Evolutionary conservation across 2,113 vertebrate species (phyloP), one percentile per base, ranked within the genome.

Genomic region (Gallinago jamesoni): DNA sequence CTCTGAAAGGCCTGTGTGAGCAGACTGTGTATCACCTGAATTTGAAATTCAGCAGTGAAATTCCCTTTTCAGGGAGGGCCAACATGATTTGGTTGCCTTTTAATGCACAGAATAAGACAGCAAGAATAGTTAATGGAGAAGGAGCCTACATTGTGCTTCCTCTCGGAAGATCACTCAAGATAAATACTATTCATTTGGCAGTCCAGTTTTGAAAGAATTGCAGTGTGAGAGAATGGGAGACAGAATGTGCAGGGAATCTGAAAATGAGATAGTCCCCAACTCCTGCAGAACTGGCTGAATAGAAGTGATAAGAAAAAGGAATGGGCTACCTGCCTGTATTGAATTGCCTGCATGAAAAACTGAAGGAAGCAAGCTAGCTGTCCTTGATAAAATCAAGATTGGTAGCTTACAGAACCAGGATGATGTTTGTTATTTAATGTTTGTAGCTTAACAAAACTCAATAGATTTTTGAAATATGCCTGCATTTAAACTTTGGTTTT

Each of bases 291-390:
- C 62, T 87, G 47, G 35, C n/a, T 95, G 96, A 94, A 94, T 79
- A 92, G 74, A 81, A 95, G 16, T 37, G 95, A 94, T 96, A 96
- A 97, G 90, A 50, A 69, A 91, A 89, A 83, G 94, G 87, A 97
- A 92, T 33, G 41, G 53, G 35, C 74, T 95, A 83, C 76, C 74
- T 81, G 72, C 68, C 27, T 94, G 27, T 88, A 53, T 84, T 92
- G 62, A 89, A 88, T 96, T 94, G 68, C 62, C 56, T 93, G 8
- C 2, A 6, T 83, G 82, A 69, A 89, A 96, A 90, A 84, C 55
- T 81, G 66, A 64, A 63, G 85, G 4, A 90, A 92, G 68, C 53
- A 83, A 87, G 25, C 56, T 91, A 89, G 50, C 70, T 90, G 48
- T 35, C 47, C 87, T 20, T 90, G 91, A 96, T 89, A 92, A 95